Base-by-base conservation (phyloP, 2,888 invertebrate species). In the Eurois occulta region DNA sequence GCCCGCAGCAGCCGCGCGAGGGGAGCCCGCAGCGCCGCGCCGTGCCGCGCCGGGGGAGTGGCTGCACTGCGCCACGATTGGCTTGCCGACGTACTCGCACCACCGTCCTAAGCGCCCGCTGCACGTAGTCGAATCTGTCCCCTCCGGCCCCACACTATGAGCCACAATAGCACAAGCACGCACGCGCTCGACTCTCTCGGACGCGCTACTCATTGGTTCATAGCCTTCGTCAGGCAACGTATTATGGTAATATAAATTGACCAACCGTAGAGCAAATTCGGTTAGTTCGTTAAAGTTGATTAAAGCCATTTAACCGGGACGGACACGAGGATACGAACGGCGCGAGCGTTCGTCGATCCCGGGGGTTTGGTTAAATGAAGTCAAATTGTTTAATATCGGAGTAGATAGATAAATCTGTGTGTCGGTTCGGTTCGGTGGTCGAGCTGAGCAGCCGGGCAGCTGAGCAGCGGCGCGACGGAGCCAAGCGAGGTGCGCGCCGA, bases 251-350 rank as follows among this genome's bases (percentile, higher is more conserved):
- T 97, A 97, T 97, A 97, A 97, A 97, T 97, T 97, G 97, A 95
- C 97, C 96, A 97, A 97, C 97, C 96, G 95, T 93, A 94, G 96
- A 94, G 92, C 95, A 95, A 96, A 96, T 95, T 96, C 94, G 95
- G 96, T 97, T 97, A 97, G 97, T 97, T 97, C 96, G 96, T 96
- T 96, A 96, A 96, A 96, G 96, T 95, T 97, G 96, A 97, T 97
- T 97, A 97, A 96, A 97, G 97, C 94, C 97, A 97, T 97, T 97
- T 96, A 97, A 96, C 95, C 95, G 94, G 95, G 94, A 95, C 95
- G 95, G 94, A 93, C 94, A 94, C 95, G 93, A 93, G 94, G 95
- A 94, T 94, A 94, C 96, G 95, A 93, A 95, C 96, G 96, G 95
- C 93, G 95, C 95, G 94, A 94, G 94, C 94, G 94, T 93, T 93